These are phyloP conservation scores for Limosa lapponica DNA, from an alignment of 2,797 vertebrate species.

Conservation along the genomic window DNA sequence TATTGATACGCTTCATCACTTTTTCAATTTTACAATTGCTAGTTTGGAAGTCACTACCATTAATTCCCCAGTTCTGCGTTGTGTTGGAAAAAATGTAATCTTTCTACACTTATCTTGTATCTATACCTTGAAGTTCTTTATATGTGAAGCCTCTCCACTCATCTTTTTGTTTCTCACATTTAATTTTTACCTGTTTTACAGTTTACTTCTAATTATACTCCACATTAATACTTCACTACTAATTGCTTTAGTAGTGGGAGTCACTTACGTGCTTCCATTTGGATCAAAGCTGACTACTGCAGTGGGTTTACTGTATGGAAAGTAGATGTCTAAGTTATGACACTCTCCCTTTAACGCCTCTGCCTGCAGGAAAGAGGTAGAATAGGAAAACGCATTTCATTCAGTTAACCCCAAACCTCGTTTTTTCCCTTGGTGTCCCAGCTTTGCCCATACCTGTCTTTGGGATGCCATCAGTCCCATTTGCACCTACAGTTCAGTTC, in stretches of 20 bases:
- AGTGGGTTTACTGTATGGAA: not conserved
- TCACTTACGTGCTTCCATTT: not conserved
- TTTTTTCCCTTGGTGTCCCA: not conserved
- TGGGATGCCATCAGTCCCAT: not conserved
- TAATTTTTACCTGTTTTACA: not conserved
- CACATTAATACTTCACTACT: not conserved
- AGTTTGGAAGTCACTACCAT: not conserved
- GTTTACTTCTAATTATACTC: not conserved
- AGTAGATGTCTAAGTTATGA: accelerated
- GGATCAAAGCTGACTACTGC: not conserved
- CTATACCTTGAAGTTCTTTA: no score
- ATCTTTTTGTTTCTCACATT: not conserved
- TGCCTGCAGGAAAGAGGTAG: not conserved
- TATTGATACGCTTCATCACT: not conserved
- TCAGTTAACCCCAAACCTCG: accelerated
- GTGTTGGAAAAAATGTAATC: not conserved
- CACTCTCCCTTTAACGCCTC: not conserved
- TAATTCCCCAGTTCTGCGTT: not conserved
- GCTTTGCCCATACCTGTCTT: not conserved
- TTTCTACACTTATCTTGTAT: not conserved
- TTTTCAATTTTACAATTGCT: not conserved
- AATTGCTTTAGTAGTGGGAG: not conserved
- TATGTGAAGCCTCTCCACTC: not conserved
- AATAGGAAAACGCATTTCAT: not conserved
- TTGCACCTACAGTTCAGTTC: not conserved